Evolutionary conservation across 2,888 invertebrate genomes (phyloP).

Genomic region (Xestia rhomboidea): DNA sequence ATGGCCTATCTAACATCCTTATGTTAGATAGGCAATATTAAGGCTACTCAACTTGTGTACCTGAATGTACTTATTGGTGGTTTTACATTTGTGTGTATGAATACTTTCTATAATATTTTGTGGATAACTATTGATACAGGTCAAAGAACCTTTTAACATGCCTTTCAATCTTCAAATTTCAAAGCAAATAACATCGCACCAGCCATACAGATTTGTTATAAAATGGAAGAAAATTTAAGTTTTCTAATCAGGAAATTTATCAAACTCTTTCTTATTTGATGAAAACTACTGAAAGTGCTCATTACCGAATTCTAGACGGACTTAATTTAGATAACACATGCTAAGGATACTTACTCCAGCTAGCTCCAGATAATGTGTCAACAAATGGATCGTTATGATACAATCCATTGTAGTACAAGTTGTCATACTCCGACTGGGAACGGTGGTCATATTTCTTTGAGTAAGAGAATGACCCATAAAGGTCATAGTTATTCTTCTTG

Average conservation of each 20-base stretch:
- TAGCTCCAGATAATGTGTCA: constrained; percentile 93
- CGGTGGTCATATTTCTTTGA: constrained; percentile 90
- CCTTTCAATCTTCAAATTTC: no score
- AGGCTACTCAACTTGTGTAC: neutral
- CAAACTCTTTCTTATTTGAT: neutral
- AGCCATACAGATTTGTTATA: neutral
- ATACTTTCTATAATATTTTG: neutral
- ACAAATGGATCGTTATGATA: constrained; percentile 96
- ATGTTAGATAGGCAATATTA: constrained; percentile 29
- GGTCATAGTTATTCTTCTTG: constrained; percentile 94
- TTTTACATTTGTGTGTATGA: neutral
- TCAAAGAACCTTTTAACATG: neutral
- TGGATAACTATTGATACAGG: constrained; percentile 3
- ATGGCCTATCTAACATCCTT: no score
- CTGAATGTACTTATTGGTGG: neutral
- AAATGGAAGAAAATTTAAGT: neutral
- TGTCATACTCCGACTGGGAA: constrained; percentile 93
- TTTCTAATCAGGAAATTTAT: neutral
- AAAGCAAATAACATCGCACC: neutral
- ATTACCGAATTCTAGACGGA: neutral
- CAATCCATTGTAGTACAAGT: constrained; percentile 96
- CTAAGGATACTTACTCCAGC: constrained; percentile 91
- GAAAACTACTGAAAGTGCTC: neutral
- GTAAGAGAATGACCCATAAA: constrained; percentile 93
- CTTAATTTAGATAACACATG: neutral